Conservation (phyloP, 2,113 vertebrate species). For the Gallinago jamesoni region DNA sequence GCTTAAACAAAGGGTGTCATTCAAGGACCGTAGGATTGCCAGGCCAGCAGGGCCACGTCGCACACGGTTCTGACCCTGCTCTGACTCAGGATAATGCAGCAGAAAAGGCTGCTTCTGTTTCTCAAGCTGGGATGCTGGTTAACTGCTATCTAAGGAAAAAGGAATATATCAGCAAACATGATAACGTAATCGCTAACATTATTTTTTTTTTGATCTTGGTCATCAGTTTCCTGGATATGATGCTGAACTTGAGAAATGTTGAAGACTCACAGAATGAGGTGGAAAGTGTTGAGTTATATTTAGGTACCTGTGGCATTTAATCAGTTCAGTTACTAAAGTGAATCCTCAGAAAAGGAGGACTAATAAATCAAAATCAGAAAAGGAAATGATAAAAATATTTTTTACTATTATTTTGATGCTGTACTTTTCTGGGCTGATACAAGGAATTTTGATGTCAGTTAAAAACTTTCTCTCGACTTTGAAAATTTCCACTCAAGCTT, state of each 20-base stretch:
- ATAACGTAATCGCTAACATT: not conserved
- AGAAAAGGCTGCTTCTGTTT: not conserved
- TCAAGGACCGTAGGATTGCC: not conserved
- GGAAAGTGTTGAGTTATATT: not conserved
- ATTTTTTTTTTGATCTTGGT: not conserved
- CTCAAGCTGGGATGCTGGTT: not conserved
- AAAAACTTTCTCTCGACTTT: not conserved
- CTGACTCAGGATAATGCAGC: not conserved
- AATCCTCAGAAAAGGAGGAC: not conserved
- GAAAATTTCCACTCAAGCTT: not conserved
- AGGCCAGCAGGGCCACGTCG: not conserved
- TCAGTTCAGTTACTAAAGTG: not conserved
- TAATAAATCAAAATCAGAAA: not conserved
- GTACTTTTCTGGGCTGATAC: not conserved
- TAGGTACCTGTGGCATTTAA: not conserved
- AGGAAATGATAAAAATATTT: not conserved
- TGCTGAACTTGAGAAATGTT: not conserved
- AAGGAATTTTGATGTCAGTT: not conserved
- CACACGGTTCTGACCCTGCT: not conserved
- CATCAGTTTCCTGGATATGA: slow-evolving; percentile 1
- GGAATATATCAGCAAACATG: not conserved
- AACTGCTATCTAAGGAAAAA: not conserved
- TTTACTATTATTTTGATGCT: not conserved
- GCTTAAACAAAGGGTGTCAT: slow-evolving; percentile 32
- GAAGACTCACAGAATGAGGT: not conserved